phyloP scores from a whole-genome alignment of 2,797 vertebrate species.

The Coregonus suidteri region DNA sequence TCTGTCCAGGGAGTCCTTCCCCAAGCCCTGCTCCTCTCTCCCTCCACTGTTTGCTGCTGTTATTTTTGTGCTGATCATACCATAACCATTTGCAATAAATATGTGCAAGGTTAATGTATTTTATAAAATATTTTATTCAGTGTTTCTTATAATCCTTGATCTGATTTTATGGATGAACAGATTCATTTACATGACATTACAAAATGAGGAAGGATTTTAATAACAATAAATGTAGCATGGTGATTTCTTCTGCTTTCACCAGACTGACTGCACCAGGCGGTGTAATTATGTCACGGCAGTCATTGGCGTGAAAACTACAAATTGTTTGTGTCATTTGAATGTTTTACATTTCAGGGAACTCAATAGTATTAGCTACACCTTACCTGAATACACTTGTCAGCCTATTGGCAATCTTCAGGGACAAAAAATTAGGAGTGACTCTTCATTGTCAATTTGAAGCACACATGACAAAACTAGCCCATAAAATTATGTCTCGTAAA shows the following conservation, averaged over 20 bases:
- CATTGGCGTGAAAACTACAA: conserved; percentile 34
- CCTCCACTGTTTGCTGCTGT: conserved; percentile 34
- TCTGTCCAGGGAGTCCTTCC: conserved; percentile 4
- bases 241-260: conserved; percentile 46
- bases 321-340: conserved; percentile 40
- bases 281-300: conserved; percentile 43
- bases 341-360: conserved; percentile 22
- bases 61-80: conserved; percentile 41
- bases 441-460: background rate
- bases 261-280: conserved; percentile 24
- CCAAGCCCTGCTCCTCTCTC: background rate
- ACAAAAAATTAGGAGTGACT: conserved; percentile 3
- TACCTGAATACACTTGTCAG: background rate
- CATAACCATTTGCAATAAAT: conserved; percentile 49
- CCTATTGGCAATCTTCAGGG: background rate
- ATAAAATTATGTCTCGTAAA: background rate
- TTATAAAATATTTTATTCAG: conserved; percentile 64
- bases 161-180: conserved; percentile 68
- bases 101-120: conserved; percentile 62
- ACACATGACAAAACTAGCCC: background rate
- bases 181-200: conserved; percentile 62
- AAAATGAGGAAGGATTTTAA: conserved; percentile 45
- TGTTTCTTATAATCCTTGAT: conserved; percentile 64
- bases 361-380: conserved; percentile 13
- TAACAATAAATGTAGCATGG: conserved; percentile 57